Percentiles rank a stretch among this genome's conserved stretches.
Conservation (phyloP, 2,888 invertebrate genomes). For the Mimumesa dahlbomi region DNA sequence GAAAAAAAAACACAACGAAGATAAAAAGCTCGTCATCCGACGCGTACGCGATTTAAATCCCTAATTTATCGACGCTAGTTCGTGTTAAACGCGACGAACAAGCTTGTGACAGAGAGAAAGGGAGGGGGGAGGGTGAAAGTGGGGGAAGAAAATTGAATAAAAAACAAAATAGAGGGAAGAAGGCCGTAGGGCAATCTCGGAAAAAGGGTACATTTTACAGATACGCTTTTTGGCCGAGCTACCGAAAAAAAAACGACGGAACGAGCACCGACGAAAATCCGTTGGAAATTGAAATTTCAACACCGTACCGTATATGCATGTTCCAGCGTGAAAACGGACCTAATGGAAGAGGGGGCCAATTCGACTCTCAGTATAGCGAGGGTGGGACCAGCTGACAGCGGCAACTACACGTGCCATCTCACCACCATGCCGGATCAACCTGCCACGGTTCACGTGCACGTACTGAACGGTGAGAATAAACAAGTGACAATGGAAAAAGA, state of each 20-base stretch:
- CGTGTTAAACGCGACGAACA: not conserved
- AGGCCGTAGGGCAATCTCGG: not conserved
- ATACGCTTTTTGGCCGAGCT: not conserved
- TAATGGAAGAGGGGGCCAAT: constrained; percentile 81
- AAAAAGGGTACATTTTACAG: constrained; percentile 9
- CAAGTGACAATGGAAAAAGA: not conserved
- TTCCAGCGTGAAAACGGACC: constrained; percentile 81
- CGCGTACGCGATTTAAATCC: too few relatives aligned
- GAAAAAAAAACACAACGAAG: too few relatives aligned
- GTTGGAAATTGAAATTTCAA: constrained; percentile 41
- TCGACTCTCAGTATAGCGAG: constrained; percentile 81
- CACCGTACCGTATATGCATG: constrained; percentile 26
- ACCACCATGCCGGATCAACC: constrained; percentile 80
- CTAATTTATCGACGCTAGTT: not conserved
- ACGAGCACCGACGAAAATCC: not conserved
- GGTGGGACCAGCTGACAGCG: constrained; percentile 81
- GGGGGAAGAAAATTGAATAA: constrained; percentile 3
- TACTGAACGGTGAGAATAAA: constrained; percentile 81
- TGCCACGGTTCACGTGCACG: constrained; percentile 81
- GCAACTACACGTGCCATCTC: constrained; percentile 82
- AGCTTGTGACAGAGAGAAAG: not conserved
- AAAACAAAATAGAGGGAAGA: too few relatives aligned
- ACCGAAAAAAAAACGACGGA: not conserved
- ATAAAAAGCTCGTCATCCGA: too few relatives aligned
- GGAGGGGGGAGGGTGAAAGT: too few relatives aligned